Percentiles rank a stretch among this genome's conserved stretches.
These are phyloP conservation scores for Hydraecia micacea DNA, from an alignment of 2,888 invertebrate genomes.

Conservation along the genomic window DNA sequence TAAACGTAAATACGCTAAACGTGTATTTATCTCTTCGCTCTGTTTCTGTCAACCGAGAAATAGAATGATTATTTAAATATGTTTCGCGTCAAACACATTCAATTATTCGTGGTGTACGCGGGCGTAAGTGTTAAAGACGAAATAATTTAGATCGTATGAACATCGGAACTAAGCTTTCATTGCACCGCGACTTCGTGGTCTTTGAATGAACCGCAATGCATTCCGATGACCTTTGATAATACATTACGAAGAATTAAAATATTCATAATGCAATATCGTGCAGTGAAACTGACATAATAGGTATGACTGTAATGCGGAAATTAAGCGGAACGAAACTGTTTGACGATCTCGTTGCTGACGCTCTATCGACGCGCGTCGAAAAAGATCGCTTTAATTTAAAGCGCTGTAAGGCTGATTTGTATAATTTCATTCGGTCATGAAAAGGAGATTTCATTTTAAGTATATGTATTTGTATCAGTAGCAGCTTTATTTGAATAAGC, in stretches of 20 bases:
- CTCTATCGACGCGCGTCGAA: neutral
- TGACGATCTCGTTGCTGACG: slow-evolving; percentile 30
- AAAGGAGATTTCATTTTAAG: neutral
- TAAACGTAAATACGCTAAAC: neutral
- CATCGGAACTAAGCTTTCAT: neutral
- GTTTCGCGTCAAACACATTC: neutral
- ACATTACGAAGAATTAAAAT: slow-evolving; percentile 29
- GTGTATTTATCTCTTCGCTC: neutral
- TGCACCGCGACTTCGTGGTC: slow-evolving; percentile 23
- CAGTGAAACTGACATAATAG: slow-evolving; percentile 25
- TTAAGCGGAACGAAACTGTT: slow-evolving; percentile 37
- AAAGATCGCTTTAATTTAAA: slow-evolving; percentile 30
- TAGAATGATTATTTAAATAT: neutral
- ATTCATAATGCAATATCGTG: slow-evolving; percentile 41
- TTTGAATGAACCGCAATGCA: slow-evolving; percentile 22
- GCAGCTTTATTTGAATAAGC: neutral
- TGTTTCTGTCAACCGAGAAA: neutral
- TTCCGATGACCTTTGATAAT: slow-evolving; percentile 48
- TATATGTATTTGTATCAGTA: neutral
- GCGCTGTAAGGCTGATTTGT: slow-evolving; percentile 17
- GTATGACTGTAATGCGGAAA: slow-evolving; percentile 36
- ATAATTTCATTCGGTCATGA: slow-evolving; percentile 16
- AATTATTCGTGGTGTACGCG: neutral
- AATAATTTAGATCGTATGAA: neutral
- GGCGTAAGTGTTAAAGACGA: neutral